phyloP scores from a whole-genome alignment of 2,113 vertebrate species.

The Elgaria multicarinata region DNA sequence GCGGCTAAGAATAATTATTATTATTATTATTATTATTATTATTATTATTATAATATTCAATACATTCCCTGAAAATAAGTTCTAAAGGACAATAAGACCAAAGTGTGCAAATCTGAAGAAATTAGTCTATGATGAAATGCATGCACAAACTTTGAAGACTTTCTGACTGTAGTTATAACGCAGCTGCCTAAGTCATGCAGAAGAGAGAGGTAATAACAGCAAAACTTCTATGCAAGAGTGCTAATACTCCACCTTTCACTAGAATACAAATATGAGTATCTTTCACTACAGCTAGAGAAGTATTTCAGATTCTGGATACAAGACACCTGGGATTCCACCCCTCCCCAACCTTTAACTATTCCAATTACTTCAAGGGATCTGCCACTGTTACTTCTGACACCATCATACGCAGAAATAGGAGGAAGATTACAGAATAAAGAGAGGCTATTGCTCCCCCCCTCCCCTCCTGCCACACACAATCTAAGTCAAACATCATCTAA shows the following conservation, averaged over 20 bases:
- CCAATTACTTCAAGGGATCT: not conserved
- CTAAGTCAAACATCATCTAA: not conserved
- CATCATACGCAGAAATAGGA: not conserved
- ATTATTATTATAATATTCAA: too few species aligned
- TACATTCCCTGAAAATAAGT: not conserved
- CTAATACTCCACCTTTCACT: not conserved
- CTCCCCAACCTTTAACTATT: not conserved
- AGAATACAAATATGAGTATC: too few species aligned
- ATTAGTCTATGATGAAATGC: not conserved
- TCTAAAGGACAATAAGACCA: not conserved
- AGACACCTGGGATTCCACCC: not conserved
- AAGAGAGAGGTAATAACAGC: not conserved
- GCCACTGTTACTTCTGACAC: not conserved
- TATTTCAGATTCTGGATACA: not conserved
- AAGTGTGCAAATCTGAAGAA: not conserved
- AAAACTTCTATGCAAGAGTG: not conserved
- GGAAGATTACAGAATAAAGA: not conserved
- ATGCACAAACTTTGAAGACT: not conserved
- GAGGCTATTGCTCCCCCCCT: not conserved
- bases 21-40: too few species aligned
- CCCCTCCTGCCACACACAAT: not conserved
- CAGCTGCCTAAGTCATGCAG: slow-evolving; percentile 31
- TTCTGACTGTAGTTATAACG: not conserved
- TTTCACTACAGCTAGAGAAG: not conserved
- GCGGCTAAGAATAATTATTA: too few species aligned